Percentiles rank a stretch among this genome's conserved stretches.
Evolutionary conservation across 2,113 vertebrate genomes (phyloP).

Genomic region (Campylomormyrus tamandua): DNA sequence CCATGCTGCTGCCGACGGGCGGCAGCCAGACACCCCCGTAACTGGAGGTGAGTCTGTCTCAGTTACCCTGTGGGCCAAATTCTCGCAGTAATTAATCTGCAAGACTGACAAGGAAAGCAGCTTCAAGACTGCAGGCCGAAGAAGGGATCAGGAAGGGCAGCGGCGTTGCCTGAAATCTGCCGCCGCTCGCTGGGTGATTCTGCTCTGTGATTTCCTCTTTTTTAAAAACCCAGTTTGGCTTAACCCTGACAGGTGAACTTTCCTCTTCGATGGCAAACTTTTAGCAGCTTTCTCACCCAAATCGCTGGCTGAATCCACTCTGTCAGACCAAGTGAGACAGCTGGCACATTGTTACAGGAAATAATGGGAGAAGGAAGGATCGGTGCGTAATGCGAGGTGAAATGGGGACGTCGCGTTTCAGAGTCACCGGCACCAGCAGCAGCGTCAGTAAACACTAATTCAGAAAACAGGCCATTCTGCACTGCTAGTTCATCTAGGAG

Average conservation of each 20-base stretch:
- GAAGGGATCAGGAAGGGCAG: neutral
- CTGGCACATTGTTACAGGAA: neutral
- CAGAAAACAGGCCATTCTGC: neutral
- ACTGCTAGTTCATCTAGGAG: neutral
- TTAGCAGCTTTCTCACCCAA: neutral
- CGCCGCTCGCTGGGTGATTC: neutral
- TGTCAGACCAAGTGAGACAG: neutral
- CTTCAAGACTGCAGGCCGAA: neutral
- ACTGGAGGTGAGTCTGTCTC: neutral
- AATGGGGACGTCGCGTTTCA: neutral
- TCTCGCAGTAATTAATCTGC: conserved; percentile 4
- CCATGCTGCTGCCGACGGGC: neutral
- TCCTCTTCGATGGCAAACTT: neutral
- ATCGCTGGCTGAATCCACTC: neutral
- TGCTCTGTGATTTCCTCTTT: conserved; percentile 1
- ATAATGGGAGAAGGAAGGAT: neutral
- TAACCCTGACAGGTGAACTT: neutral
- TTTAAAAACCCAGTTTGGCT: neutral
- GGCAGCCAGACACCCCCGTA: neutral
- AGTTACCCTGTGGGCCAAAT: neutral
- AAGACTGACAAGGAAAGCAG: neutral
- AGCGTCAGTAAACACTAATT: neutral
- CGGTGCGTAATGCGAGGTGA: neutral
- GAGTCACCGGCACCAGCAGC: neutral
- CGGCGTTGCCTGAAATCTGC: neutral